A percentile compares a stretch with the other conserved stretches of the same genome.
Evolutionary conservation across 2,113 vertebrate genomes (phyloP).

Genomic region (Onychostoma macrolepis): DNA sequence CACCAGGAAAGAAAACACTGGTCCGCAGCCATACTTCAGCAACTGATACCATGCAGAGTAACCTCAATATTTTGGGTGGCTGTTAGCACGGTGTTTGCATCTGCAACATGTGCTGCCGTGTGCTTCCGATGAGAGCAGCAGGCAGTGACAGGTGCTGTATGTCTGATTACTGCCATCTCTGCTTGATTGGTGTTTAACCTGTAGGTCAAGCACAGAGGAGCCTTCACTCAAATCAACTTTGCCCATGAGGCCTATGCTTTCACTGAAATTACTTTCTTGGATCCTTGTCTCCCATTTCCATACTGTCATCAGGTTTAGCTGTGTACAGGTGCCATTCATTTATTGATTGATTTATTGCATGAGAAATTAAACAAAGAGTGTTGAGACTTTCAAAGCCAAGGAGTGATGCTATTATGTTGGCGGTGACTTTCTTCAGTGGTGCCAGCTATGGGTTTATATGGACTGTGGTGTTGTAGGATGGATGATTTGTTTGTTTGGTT

Average conservation of each 20-base stretch:
- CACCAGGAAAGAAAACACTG: background rate
- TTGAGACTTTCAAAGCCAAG: slow-evolving; percentile 2
- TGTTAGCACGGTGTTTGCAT: background rate
- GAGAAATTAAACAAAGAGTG: slow-evolving; percentile 28
- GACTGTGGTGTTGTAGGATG: slow-evolving; percentile 4
- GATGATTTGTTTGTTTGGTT: slow-evolving; percentile 14
- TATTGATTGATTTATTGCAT: slow-evolving; percentile 33
- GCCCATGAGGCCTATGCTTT: slow-evolving; percentile 35
- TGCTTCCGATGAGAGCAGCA: slow-evolving; percentile 16
- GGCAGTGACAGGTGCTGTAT: slow-evolving; percentile 32
- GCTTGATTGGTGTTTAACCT: slow-evolving; percentile 57
- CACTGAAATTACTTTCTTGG: slow-evolving; percentile 48
- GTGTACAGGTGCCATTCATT: slow-evolving; percentile 29
- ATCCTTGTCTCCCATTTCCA: slow-evolving; percentile 40
- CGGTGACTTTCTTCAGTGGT: background rate
- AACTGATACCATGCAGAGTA: background rate
- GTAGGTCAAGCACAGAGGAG: slow-evolving; percentile 43
- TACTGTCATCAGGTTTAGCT: slow-evolving; percentile 20
- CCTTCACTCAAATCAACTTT: slow-evolving; percentile 46
- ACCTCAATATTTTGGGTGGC: background rate
- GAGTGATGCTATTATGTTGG: slow-evolving; percentile 3
- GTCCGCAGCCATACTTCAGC: background rate
- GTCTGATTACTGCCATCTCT: slow-evolving; percentile 46
- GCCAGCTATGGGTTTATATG: slow-evolving; percentile 10
- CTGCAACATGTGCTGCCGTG: background rate